Base-by-base conservation (phyloP, 2,113 vertebrate genomes). In the Pelusios castaneus region DNA sequence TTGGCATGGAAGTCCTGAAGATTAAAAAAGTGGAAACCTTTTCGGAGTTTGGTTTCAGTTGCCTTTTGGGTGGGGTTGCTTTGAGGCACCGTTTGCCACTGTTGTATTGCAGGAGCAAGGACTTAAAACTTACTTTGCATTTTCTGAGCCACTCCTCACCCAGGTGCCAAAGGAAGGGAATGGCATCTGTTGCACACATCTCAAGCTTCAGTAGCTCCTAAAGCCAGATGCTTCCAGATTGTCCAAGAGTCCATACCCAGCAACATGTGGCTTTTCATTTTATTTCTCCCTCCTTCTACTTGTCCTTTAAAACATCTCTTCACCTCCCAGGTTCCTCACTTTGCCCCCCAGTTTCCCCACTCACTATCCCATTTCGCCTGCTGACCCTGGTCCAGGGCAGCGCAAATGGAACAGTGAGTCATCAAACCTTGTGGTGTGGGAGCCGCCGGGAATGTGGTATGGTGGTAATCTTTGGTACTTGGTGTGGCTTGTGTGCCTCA, bases 1-100 rank as follows among this genome's bases (percentile, higher is more conserved):
- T 95, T 93, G 97, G 82, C 91, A 93, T 95, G 95, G 95, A 94
- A 96, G 95, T 95, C 95, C 97, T 97, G 96, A 96, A 97, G 95
- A 97, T 97, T 34, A 78, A 25, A 96, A 97, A 85, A 94, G 92
- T 97, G 97, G 95, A 96, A 96, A 87, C 85, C 80, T 90, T 24
- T 94, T 8, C 92, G 89, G 34, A 0, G 88, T 95, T 43, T 17
- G 95, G 89, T 92, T 27, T 76, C 41, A 45, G 41, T 45, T 25
- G 41, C 38, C 73, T 76, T 76, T 11, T 29, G 25, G 73, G 24
- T 45, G 24, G 27, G 43, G 73, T 29, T 76, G 41, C 41, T 27
- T 22, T 29, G 73, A 75, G 73, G 41, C 25, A 27, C 41, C 25
- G 45, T 76, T 76, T 29, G 25, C 38, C 5, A 76, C 24, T 5